Evolutionary conservation across 1,140 invertebrate species (phyloP).

Genomic region (Chelonus insularis): DNA sequence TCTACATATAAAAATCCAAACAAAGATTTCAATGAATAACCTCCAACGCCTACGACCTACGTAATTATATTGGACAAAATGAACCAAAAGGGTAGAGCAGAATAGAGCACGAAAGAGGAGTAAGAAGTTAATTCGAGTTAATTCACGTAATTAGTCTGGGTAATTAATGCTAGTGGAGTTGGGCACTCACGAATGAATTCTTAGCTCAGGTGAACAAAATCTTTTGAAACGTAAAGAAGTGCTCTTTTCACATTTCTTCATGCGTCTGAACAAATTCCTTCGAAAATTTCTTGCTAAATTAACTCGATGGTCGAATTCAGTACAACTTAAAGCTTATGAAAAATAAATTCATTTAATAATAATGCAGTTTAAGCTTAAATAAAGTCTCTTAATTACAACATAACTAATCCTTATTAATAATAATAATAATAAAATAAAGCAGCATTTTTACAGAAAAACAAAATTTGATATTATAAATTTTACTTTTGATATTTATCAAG

Average conservation of each 20-base stretch:
- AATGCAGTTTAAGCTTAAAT: too few relatives aligned
- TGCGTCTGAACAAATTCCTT: slow-evolving; percentile 14
- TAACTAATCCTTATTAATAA: too few relatives aligned
- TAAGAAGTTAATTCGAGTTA: slow-evolving; percentile 25
- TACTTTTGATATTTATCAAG: too few relatives aligned
- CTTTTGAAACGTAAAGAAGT: slow-evolving; percentile 11
- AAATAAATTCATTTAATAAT: too few relatives aligned
- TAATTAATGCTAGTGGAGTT: slow-evolving; percentile 23
- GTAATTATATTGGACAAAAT: slow-evolving; percentile 14
- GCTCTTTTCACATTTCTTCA: slow-evolving; percentile 8
- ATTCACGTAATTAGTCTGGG: slow-evolving; percentile 25
- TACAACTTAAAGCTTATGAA: too few relatives aligned
- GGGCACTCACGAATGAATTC: slow-evolving; percentile 1
- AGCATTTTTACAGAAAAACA: too few relatives aligned
- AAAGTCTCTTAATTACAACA: too few relatives aligned
- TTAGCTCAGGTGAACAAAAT: not conserved
- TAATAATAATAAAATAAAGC: too few relatives aligned
- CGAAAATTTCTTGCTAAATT: slow-evolving; percentile 11
- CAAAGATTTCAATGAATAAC: not conserved
- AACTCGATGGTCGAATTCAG: too few relatives aligned
- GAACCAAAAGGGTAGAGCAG: not conserved
- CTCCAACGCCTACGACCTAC: not conserved
- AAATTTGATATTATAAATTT: too few relatives aligned
- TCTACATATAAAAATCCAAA: not conserved
- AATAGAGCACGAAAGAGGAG: slow-evolving; percentile 3